Conservation (phyloP, 1,140 invertebrate genomes). For the Delia radicum region DNA sequence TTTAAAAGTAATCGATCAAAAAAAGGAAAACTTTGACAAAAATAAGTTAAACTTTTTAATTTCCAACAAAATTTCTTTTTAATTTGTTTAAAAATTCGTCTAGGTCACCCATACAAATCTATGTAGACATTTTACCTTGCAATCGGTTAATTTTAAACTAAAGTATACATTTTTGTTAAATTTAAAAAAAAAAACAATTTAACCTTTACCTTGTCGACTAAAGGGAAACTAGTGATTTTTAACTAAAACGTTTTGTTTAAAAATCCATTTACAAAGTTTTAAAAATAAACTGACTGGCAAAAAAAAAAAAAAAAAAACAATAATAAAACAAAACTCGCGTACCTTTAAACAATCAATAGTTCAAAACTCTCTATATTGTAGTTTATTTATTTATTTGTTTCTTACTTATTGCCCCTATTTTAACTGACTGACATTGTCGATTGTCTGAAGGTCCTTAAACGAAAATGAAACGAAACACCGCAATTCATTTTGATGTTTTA, state of each 20-base stretch:
- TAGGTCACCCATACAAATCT: not conserved
- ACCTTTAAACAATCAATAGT: not conserved
- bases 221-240: not conserved
- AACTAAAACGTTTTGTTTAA: not conserved
- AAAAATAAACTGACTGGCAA: too few relatives aligned
- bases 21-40: too few relatives aligned
- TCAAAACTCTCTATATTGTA: not conserved
- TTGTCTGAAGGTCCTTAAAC: constrained; percentile 14
- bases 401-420: not conserved
- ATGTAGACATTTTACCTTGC: too few relatives aligned
- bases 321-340: too few relatives aligned
- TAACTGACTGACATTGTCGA: constrained; percentile 13
- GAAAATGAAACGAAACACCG: not conserved
- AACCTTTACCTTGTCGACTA: not conserved
- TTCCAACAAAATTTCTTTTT: not conserved
- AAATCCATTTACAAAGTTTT: too few relatives aligned
- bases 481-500: not conserved
- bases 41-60: not conserved
- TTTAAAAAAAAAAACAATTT: not conserved
- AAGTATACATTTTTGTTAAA: too few relatives aligned
- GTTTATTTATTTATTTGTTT: not conserved
- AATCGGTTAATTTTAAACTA: too few relatives aligned
- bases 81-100: not conserved
- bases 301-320: not conserved
- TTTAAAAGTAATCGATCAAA: too few relatives aligned